Evolutionary conservation across 2,888 invertebrate genomes (phyloP).

Genomic region (Cyclophora albipunctata): DNA sequence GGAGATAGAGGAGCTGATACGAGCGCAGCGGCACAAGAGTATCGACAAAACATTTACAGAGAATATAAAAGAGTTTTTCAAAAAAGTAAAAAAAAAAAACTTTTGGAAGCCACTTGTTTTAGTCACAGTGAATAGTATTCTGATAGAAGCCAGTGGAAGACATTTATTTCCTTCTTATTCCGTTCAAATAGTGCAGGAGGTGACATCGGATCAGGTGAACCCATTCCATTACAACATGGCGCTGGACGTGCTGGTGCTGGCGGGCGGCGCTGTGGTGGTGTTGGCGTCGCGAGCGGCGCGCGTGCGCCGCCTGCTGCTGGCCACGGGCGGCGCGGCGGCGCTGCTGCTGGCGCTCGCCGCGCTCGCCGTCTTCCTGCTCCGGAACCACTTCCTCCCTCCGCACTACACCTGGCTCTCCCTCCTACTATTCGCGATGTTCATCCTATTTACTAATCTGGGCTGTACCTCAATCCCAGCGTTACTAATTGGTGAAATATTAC

Average conservation of each 20-base stretch:
- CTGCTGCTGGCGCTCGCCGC: no score
- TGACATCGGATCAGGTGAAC: background rate
- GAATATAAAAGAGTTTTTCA: background rate
- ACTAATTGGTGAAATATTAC: background rate
- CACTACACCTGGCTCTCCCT: background rate
- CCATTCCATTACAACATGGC: background rate
- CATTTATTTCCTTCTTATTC: background rate
- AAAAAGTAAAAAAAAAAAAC: background rate
- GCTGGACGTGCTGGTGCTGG: no score
- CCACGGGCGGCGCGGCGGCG: no score
- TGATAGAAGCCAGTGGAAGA: background rate
- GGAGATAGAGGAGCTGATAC: background rate
- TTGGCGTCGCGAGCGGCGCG: no score
- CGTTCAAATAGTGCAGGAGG: background rate
- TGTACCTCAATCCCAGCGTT: background rate
- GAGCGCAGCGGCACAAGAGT: background rate
- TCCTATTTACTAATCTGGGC: background rate
- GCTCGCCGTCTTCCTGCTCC: no score
- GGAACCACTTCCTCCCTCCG: background rate
- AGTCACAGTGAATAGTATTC: background rate
- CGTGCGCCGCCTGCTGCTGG: no score
- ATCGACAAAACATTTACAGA: background rate
- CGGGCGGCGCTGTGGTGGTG: no score
- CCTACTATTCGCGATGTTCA: background rate
- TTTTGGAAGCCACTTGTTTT: background rate